phyloP scores from a whole-genome alignment of 1,140 invertebrate species.

The Sycobia sp. region DNA sequence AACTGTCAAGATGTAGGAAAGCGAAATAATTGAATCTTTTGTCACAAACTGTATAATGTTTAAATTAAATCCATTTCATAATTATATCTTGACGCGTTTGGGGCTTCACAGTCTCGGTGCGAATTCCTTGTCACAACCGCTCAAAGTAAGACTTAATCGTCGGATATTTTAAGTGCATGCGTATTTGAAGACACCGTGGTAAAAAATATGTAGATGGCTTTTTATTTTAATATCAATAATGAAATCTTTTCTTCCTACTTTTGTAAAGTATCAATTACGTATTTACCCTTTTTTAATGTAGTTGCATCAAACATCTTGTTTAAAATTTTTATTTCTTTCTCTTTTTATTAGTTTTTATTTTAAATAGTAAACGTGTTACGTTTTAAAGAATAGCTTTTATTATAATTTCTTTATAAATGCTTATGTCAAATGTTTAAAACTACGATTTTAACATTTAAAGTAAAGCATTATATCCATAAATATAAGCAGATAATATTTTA shows the following conservation, averaged over 20 bases:
- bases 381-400: not conserved
- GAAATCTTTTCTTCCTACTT: conserved; percentile 32
- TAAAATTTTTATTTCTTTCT: not conserved
- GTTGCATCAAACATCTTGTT: conserved; percentile 3
- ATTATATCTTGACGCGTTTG: conserved; percentile 42
- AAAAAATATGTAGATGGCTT: conserved; percentile 30
- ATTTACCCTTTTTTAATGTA: conserved; percentile 10
- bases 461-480: too few species aligned
- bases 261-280: conserved; percentile 26
- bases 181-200: conserved; percentile 18
- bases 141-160: conserved; percentile 9
- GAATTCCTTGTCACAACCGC: conserved; percentile 19
- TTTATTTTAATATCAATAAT: conserved; percentile 35
- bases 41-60: conserved; percentile 58
- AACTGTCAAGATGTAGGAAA: conserved; percentile 52
- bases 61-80: conserved; percentile 60
- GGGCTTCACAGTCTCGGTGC: conserved; percentile 16
- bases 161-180: conserved; percentile 11
- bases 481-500: too few species aligned
- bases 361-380: not conserved
- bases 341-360: not conserved
- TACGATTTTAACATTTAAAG: too few species aligned
- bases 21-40: conserved; percentile 54
- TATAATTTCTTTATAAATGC: too few species aligned
- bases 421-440: too few species aligned